Conservation (phyloP, 2,797 vertebrate genomes). For the Chelmon rostratus region DNA sequence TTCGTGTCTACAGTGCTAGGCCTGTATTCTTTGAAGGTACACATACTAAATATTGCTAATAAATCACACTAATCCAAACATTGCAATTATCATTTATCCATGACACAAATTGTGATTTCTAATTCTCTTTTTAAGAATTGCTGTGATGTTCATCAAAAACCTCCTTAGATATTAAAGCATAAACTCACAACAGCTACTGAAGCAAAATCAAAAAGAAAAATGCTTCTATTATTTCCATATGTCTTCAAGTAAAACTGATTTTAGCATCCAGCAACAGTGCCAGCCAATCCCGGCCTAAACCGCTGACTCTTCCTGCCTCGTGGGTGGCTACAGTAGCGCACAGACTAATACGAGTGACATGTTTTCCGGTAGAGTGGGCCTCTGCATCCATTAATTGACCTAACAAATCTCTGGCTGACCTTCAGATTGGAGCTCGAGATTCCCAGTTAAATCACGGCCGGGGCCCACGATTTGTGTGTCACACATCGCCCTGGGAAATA, state of each 20-base stretch:
- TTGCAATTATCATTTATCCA: background rate
- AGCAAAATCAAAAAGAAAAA: background rate
- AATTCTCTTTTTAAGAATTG: background rate
- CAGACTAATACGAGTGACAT: slow-evolving; percentile 2
- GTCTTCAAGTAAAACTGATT: background rate
- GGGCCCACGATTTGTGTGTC: slow-evolving; percentile 74
- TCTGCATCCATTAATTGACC: slow-evolving; percentile 55
- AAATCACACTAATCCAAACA: background rate
- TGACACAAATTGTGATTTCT: background rate
- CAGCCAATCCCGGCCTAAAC: background rate
- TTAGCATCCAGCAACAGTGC: background rate
- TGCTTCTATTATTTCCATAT: background rate
- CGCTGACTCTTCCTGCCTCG: slow-evolving; percentile 11
- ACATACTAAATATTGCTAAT: background rate
- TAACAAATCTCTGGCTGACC: slow-evolving; percentile 59
- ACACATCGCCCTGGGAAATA: slow-evolving; percentile 76
- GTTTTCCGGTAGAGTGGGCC: slow-evolving; percentile 41
- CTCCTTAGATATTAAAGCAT: background rate
- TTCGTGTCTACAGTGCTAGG: background rate
- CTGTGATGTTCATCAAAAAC: background rate
- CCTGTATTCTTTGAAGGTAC: background rate
- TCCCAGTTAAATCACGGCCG: slow-evolving; percentile 62
- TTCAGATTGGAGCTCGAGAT: slow-evolving; percentile 67
- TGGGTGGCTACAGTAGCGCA: slow-evolving; percentile 14
- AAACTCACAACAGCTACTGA: background rate